Evolutionary conservation across 2,113 vertebrate species (phyloP).

Genomic region (Montifringilla adamsi): DNA sequence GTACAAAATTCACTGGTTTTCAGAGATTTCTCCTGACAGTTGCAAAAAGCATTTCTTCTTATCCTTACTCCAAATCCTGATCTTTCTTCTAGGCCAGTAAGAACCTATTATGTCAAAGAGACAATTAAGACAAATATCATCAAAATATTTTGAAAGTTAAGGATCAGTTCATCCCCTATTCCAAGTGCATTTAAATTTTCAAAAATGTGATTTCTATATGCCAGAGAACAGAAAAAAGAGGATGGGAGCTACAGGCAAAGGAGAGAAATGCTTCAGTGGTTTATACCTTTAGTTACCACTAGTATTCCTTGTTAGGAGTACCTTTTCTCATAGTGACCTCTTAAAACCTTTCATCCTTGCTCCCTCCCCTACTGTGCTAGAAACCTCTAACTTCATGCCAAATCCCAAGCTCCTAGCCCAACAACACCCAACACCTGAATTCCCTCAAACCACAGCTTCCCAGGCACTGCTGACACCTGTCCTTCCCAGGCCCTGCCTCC

Average conservation of each 20-base stretch:
- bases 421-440: not conserved
- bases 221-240: not conserved
- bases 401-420: not conserved
- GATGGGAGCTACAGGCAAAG: not conserved
- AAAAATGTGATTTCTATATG: not conserved
- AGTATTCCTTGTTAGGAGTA: not conserved
- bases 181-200: not conserved
- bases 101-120: not conserved
- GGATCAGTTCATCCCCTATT: not conserved
- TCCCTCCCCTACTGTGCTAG: not conserved
- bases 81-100: not conserved
- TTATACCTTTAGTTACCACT: not conserved
- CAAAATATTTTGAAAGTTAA: not conserved
- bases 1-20: not conserved
- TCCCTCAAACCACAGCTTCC: not conserved
- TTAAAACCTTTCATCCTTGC: not conserved
- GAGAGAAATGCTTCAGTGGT: accelerated
- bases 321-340: not conserved
- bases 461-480: not conserved
- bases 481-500: not conserved
- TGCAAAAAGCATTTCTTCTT: not conserved
- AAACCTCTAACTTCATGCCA: not conserved
- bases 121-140: not conserved
- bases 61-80: not conserved
- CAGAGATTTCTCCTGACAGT: not conserved